A percentile compares a stretch with the other conserved stretches of the same genome.
Evolutionary conservation across 1,140 invertebrate genomes (phyloP).

Genomic region (Cataglyphis hispanica): DNA sequence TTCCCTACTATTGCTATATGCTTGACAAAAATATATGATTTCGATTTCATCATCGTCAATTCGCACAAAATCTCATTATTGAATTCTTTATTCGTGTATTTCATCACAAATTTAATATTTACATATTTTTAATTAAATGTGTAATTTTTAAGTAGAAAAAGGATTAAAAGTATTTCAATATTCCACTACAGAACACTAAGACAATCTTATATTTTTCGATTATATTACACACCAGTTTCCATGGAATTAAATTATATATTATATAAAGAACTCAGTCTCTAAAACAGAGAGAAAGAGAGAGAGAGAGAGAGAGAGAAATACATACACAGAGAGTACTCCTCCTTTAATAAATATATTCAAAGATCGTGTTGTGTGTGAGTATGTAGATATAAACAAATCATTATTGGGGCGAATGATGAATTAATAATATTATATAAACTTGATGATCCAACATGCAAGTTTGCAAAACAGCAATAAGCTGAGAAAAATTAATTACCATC

Average conservation of each 20-base stretch:
- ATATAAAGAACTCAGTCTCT: no score
- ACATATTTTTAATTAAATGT: no score
- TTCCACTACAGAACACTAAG: no score
- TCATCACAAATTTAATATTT: no score
- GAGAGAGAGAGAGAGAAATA: neutral
- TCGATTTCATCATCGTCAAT: neutral
- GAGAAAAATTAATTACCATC: slow-evolving; percentile 7
- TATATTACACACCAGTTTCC: no score
- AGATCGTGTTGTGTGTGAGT: neutral
- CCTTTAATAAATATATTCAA: slow-evolving; percentile 43
- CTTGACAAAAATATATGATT: neutral
- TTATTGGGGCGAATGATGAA: slow-evolving; percentile 10
- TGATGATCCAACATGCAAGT: slow-evolving; percentile 24
- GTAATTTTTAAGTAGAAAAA: no score
- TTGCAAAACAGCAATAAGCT: slow-evolving; percentile 13
- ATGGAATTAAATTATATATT: no score
- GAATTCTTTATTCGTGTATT: no score
- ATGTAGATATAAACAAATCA: neutral
- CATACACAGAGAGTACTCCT: neutral
- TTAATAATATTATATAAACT: slow-evolving; percentile 7
- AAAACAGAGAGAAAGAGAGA: neutral
- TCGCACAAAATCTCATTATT: no score
- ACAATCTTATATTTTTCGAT: no score
- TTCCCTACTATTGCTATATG: no score
- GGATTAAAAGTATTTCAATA: no score